A percentile compares a stretch with the other conserved stretches of the same genome.
phyloP scores from a whole-genome alignment of 2,113 vertebrate species.

The Siniperca chuatsi region DNA sequence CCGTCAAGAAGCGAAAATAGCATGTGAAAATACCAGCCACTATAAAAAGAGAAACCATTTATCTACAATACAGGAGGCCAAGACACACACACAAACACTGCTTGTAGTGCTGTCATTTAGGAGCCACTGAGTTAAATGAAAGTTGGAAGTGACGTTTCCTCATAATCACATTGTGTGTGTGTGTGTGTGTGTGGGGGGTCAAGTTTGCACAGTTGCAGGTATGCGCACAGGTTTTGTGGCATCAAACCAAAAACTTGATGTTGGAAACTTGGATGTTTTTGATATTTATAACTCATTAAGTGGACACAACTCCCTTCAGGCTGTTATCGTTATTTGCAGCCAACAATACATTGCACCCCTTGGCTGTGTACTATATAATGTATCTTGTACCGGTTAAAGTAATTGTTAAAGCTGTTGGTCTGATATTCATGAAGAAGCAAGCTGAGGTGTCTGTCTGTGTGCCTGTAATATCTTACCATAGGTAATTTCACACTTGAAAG shows the following conservation, averaged over 20 bases:
- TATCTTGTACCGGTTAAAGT: neutral
- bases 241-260: neutral
- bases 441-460: conserved; percentile 22
- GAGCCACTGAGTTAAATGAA: conserved; percentile 26
- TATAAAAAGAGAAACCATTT: conserved; percentile 37
- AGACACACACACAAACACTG: neutral
- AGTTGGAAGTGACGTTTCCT: conserved; percentile 28
- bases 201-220: neutral
- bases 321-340: conserved; percentile 1
- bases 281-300: neutral
- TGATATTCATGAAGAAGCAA: conserved; percentile 27
- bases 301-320: neutral
- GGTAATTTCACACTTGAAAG: conserved; percentile 64
- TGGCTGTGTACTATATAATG: neutral
- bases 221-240: neutral
- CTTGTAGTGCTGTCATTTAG: conserved; percentile 3
- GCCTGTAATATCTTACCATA: conserved; percentile 26
- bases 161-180: conserved; percentile 1
- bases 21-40: conserved; percentile 70
- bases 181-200: neutral
- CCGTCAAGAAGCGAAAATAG: conserved; percentile 59
- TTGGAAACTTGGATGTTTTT: neutral
- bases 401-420: conserved; percentile 33
- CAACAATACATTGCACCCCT: neutral
- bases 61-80: conserved; percentile 45